Evolutionary conservation across 2,113 vertebrate genomes (phyloP).

Genomic region (Gulo gulo): DNA sequence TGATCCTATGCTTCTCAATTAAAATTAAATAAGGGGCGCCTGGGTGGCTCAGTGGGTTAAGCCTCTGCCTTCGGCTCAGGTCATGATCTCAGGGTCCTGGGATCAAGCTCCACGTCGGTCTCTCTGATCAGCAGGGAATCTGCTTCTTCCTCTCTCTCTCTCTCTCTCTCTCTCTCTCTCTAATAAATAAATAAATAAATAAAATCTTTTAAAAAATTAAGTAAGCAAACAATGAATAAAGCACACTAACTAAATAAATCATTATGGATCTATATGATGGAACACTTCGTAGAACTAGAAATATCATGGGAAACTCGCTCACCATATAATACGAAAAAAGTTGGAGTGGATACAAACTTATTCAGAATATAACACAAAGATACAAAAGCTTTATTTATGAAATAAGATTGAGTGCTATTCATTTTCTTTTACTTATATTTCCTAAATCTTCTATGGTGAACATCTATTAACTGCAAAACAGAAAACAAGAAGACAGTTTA

Average conservation of each 20-base stretch:
- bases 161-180: neutral
- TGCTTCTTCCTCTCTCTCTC: neutral
- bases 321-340: neutral
- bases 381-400: neutral
- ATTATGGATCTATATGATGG: neutral
- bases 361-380: neutral
- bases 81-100: neutral
- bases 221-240: neutral
- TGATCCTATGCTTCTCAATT: neutral
- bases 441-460: neutral
- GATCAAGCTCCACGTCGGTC: neutral
- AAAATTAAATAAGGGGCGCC: neutral
- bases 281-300: slow-evolving; percentile 23
- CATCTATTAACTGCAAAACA: neutral
- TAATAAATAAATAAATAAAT: too few relatives aligned
- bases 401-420: neutral
- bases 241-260: neutral
- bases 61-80: neutral
- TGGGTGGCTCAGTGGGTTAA: neutral
- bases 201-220: neutral
- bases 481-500: neutral
- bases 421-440: neutral
- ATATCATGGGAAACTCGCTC: neutral
- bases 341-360: neutral
- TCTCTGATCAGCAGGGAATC: neutral